A percentile compares a stretch with the other conserved stretches of the same genome.
Evolutionary conservation across 2,797 vertebrate species (phyloP).

Genomic region (Manis pentadactyla): DNA sequence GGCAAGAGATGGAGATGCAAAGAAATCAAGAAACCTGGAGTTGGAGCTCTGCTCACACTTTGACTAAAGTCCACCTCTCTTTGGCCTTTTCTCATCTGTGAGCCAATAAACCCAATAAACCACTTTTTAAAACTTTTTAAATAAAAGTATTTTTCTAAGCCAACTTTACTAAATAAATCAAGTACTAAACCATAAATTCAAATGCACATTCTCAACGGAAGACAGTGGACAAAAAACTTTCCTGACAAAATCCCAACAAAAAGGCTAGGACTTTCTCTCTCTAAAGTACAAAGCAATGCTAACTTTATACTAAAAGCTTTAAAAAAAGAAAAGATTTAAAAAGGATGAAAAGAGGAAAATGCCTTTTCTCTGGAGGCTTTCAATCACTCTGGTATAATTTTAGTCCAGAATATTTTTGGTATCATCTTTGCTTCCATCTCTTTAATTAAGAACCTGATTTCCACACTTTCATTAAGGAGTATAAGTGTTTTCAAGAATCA

Average conservation of each 20-base stretch:
- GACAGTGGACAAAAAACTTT: neutral
- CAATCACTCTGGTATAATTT: neutral
- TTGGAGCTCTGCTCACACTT: neutral
- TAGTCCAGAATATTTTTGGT: neutral
- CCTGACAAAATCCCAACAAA: neutral
- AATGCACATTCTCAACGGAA: neutral
- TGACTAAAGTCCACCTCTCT: neutral
- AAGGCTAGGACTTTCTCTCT: neutral
- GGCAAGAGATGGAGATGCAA: neutral
- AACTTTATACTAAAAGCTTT: neutral
- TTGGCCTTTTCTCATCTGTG: neutral
- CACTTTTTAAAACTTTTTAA: neutral
- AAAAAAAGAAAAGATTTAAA: neutral
- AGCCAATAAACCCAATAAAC: neutral
- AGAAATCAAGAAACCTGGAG: neutral
- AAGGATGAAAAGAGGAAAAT: neutral
- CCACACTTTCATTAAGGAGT: neutral
- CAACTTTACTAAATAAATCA: neutral
- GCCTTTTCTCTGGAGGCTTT: neutral
- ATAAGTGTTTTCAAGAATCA: neutral
- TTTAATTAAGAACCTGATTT: neutral
- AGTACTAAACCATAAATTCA: neutral
- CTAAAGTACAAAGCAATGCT: neutral
- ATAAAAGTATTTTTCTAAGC: neutral
- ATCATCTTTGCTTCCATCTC: neutral